Evolutionary conservation across 2,888 invertebrate genomes (phyloP).

Genomic region (Tribolium freemani): DNA sequence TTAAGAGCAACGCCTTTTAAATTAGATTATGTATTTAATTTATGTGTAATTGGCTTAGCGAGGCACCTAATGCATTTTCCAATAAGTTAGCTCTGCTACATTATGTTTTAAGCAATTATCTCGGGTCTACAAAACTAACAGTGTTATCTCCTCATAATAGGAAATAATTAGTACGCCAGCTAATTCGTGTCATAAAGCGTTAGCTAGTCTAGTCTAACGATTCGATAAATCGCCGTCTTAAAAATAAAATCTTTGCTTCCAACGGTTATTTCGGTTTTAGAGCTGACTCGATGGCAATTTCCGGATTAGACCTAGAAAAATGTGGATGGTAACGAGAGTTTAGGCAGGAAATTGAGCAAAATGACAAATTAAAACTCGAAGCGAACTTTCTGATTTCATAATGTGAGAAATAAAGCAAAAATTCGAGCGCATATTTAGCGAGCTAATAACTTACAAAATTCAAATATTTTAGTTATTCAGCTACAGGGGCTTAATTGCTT

Average conservation of each 20-base stretch:
- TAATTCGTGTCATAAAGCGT: slow-evolving; percentile 9
- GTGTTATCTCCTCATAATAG: slow-evolving; percentile 12
- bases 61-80: slow-evolving; percentile 25
- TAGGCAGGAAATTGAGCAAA: neutral
- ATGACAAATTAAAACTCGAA: neutral
- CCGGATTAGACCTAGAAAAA: neutral
- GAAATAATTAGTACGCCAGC: neutral
- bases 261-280: neutral
- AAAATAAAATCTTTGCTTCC: neutral
- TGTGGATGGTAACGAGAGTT: neutral
- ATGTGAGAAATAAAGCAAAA: neutral
- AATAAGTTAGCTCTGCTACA: slow-evolving; percentile 18
- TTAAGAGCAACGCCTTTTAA: neutral
- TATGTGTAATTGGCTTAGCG: slow-evolving; percentile 15
- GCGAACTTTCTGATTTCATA: too few relatives aligned
- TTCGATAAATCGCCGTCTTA: neutral
- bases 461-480: too few relatives aligned
- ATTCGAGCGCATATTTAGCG: neutral
- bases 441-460: neutral
- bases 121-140: slow-evolving; percentile 16
- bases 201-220: neutral
- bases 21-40: neutral
- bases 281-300: neutral
- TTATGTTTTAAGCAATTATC: slow-evolving; percentile 18
- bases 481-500: too few relatives aligned